Evolutionary conservation across 2,113 vertebrate species (phyloP), one percentile per base, ranked within the genome.

Genomic region (Heteronetta atricapilla): DNA sequence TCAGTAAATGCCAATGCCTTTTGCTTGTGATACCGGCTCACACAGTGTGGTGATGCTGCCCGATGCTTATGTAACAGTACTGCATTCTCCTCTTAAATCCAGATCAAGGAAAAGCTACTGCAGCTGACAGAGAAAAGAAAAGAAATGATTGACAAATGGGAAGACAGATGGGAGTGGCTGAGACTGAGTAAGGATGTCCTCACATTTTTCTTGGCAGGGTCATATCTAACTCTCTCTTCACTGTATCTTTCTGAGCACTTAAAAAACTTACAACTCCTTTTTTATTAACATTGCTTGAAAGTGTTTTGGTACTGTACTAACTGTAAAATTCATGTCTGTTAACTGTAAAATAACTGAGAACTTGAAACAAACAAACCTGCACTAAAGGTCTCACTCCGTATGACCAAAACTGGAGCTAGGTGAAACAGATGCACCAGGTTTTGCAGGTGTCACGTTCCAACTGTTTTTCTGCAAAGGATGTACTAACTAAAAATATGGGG

Each of bases 61-160:
- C 75, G 44, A n/a, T 74, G 72, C 58, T 84, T 89, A 11, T 75
- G 31, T 97, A 85, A 97, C 86, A 59, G n/a, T 26, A 58, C 58
- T 87, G 55, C 40, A 9, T 95, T 89, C 38, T 97, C 73, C 82
- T 82, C 83, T 91, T 75, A 63, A 8, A 58, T 82, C 25, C 97
- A 99, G 99, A 99, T 99, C 84, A 99, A 99, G 94, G 99, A 99
- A 86, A 99, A 99, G 96, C 97, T 99, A 91, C 97, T 99, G 86
- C 99, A 99, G 96, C 97, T 99, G 97, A 99, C 99, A 0, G 99
- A 99, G 95, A 99, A 99, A 97, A 99, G 99, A 97, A 99, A 99
- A 98, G 99, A 99, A 92, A 99, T 99, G 99, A 99, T 99, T 96
- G 99, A 99, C 98, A 99, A 99, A 86, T 99, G 99, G 99, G 99